phyloP scores from a whole-genome alignment of 2,888 invertebrate genomes.

The Agonopterix heracliana region DNA sequence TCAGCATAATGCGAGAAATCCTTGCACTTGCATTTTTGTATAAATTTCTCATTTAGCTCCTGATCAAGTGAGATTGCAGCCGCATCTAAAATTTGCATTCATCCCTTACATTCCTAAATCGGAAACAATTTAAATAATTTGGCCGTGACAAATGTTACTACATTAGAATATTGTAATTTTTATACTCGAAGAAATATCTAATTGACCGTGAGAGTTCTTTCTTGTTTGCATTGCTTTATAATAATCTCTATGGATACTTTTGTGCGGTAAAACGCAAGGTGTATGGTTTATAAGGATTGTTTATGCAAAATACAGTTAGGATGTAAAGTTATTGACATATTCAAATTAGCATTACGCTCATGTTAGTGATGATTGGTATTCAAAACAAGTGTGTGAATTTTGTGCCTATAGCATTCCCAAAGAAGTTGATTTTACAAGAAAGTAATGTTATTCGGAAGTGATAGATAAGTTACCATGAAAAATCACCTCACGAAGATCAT shows the following conservation, averaged over 20 bases:
- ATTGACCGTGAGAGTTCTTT: conserved; percentile 56
- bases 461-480: too few species aligned
- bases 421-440: conserved; percentile 11
- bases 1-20: conserved; percentile 31
- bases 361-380: conserved; percentile 11
- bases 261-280: conserved; percentile 19
- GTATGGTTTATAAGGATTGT: conserved; percentile 16
- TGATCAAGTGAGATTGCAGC: conserved; percentile 56
- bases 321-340: conserved; percentile 40
- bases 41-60: conserved; percentile 64
- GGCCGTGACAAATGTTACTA: conserved; percentile 50
- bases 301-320: conserved; percentile 31
- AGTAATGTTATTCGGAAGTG: neutral
- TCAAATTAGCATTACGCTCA: conserved; percentile 29
- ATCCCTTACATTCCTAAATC: conserved; percentile 34
- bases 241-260: conserved; percentile 18
- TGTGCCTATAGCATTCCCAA: conserved; percentile 39
- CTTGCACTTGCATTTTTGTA: conserved; percentile 54
- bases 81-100: conserved; percentile 52
- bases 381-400: conserved; percentile 54
- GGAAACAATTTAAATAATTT: conserved; percentile 64
- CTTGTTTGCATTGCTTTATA: conserved; percentile 29
- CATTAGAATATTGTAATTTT: conserved; percentile 50
- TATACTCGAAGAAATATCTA: conserved; percentile 42
- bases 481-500: too few species aligned